phyloP scores from a whole-genome alignment of 2,113 vertebrate species.

The Polyodon spathula region DNA sequence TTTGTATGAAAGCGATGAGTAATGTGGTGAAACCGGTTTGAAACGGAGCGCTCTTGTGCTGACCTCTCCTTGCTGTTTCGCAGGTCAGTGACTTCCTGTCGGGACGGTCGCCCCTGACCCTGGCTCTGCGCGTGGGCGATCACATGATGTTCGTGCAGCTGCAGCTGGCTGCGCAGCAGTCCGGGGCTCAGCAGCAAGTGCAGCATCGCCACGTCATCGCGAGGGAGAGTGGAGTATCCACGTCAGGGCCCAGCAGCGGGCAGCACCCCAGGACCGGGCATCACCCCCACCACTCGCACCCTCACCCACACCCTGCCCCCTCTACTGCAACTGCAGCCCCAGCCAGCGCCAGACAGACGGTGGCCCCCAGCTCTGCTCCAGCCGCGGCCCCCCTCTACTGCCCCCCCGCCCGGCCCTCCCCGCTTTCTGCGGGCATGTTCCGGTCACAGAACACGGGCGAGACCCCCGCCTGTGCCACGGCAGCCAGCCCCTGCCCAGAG shows the following conservation, averaged over 20 bases:
- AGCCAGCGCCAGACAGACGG: slow-evolving; percentile 37
- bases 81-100: slow-evolving; percentile 98
- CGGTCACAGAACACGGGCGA: slow-evolving; percentile 57
- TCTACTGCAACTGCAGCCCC: slow-evolving; percentile 26
- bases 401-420: slow-evolving; percentile 57
- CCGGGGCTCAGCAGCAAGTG: slow-evolving; percentile 67
- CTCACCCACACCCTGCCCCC: slow-evolving; percentile 38
- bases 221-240: slow-evolving; percentile 41
- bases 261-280: slow-evolving; percentile 32
- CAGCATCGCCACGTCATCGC: slow-evolving; percentile 79
- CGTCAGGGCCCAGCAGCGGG: slow-evolving; percentile 23
- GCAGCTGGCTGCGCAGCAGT: slow-evolving; percentile 87
- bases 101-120: slow-evolving; percentile 86
- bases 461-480: slow-evolving; percentile 46
- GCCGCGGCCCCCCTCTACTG: slow-evolving; percentile 55
- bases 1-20: too few species aligned
- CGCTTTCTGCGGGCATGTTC: slow-evolving; percentile 67
- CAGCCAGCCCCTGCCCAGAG: slow-evolving; percentile 72
- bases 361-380: slow-evolving; percentile 46
- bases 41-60: neutral
- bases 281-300: slow-evolving; percentile 38
- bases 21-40: too few species aligned
- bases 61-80: slow-evolving; percentile 18
- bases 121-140: slow-evolving; percentile 89
- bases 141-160: slow-evolving; percentile 99